Base-by-base conservation (phyloP, 2,888 invertebrate genomes). In the Chydorus sphaericus region DNA sequence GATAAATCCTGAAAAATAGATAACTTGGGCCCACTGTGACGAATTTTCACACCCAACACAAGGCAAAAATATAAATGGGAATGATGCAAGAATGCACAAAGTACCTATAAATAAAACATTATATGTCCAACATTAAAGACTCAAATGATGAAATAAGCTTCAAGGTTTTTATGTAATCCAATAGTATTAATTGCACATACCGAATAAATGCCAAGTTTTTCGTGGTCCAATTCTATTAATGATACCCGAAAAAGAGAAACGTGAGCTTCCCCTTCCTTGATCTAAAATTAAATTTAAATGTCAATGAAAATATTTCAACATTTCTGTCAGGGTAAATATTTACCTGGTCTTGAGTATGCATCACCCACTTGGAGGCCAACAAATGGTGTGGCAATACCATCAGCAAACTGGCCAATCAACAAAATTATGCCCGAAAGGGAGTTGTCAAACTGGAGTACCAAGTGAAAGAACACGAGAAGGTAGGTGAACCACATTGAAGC, bases 401-500 rank as follows among this genome's bases (percentile, higher is more conserved):
- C 92, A 29, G 85, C 84, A 26, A 91, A 68, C 75, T 81, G 76
- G 67, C 82, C 91, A 63, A 88, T 78, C 59, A 92, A 74, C 70
- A 92, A 77, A 54, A 87, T 71, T 50, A 77, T 71, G 28, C 78
- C 79, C 1, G 77, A 69, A 58, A 71, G 63, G 8, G 65, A 62
- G 55, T 71, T 67, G 58, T 69, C 65, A 59, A 77, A 74, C 23
- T 68, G 68, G 20, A 75, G 67, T 4, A 80, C 79, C 63, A 75
- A 70, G 60, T 80, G 77, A 63, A 89, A 82, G 70, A 82, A 93
- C 54, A 93, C 81, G 63, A 93, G 74, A 49, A 89, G 77, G 69
- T 93, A 93, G 1, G 86, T 86, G 70, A 93, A 93, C 92, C 93
- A 93, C 77, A 93, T 83, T 58, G 89, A 85, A 18, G 91, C 89